Evolutionary conservation across 1,140 invertebrate species (phyloP), one percentile per base, ranked within the genome.

Genomic region (Ptiloglossa arizonensis): DNA sequence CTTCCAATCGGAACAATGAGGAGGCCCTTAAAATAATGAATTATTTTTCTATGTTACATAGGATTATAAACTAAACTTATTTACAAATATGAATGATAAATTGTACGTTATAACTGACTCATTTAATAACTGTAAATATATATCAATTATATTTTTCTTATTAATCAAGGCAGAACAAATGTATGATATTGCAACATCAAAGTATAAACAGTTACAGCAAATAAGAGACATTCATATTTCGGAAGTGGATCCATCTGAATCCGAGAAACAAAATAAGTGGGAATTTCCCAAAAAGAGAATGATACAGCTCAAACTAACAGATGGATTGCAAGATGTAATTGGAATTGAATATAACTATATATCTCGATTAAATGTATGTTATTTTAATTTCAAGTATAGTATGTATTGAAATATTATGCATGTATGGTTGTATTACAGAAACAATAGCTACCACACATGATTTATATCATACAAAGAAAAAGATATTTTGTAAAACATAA

Each of bases 281-380:
- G 86, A 92, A 59, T 83, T 86, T 46, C 91, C 86, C 27, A 84
- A 89, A 8, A 94, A 94, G 79, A 91, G 96, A 87, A 96, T 96
- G 94, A 92, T 97, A 73, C 94, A 96, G 88, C 88, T 97, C 48
- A 94, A 93, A 62, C 90, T 97, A 68, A 97, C 96, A 27, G 97
- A 97, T 94, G 97, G 97, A 17, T 91, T 94, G 2, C 95, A 95
- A 86, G 92, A 95, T 81, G 85, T 97, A 35, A 91, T 92, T 69
- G 97, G 94, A 1, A 95, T 97, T 88, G 97, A 97, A 90, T 95
- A 96, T 86, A 94, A 93, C 82, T 93, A 94, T 0, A 60, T 80
- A 38, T 3, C 59, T 41, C 15, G 29, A 75, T 89, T 97, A 13
- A 94, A 93, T 84, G 91, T 94, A 80, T 91, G 83, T 60, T 46